Conservation (phyloP, 2,797 vertebrate species). For the Dendrocincla tyrannina region DNA sequence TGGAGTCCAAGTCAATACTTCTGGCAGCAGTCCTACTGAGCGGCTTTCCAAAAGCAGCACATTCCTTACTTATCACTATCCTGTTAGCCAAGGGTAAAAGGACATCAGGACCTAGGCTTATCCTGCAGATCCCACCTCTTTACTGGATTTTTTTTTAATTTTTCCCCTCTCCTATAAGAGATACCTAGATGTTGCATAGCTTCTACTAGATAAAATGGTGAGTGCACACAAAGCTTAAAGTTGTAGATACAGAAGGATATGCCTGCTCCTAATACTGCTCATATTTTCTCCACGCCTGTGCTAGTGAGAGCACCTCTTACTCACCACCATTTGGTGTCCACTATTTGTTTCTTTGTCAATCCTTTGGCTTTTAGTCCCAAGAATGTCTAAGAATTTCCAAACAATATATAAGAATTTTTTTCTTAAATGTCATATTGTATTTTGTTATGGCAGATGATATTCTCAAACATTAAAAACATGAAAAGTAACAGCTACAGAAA, state of each 20-base stretch:
- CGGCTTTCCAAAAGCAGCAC: background rate
- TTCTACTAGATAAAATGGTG: background rate
- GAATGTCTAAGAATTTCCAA: background rate
- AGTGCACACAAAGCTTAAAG: background rate
- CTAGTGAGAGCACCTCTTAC: background rate
- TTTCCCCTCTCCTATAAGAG: background rate
- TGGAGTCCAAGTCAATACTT: background rate
- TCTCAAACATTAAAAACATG: background rate
- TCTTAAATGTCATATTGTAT: background rate
- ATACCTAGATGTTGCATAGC: background rate
- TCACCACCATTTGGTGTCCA: background rate
- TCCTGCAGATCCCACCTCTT: background rate
- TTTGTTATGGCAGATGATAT: background rate
- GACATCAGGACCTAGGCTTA: background rate
- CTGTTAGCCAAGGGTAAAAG: background rate
- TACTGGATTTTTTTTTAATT: background rate
- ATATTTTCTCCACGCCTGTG: background rate
- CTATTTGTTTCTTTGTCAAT: background rate
- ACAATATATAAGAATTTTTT: background rate
- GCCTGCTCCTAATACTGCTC: background rate
- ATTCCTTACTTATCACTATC: background rate
- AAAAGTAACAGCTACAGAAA: background rate
- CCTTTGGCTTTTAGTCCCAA: background rate
- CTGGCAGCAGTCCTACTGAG: background rate
- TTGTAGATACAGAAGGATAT: background rate